Conservation (phyloP, 2,113 vertebrate species). For the Lepisosteus oculatus region DNA sequence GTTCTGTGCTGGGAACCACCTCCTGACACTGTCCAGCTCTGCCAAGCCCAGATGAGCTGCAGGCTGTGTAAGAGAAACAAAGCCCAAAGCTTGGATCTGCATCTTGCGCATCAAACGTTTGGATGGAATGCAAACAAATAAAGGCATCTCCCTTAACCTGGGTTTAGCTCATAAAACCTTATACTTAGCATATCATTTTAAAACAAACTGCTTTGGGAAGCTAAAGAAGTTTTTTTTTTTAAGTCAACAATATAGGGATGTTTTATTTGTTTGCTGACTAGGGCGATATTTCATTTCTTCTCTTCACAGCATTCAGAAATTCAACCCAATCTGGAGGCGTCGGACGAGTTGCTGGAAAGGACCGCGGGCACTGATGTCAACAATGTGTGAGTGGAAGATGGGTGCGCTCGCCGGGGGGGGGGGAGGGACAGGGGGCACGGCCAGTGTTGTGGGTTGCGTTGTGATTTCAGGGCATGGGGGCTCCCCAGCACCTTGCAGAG, state of each 20-base stretch:
- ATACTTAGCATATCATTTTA: neutral
- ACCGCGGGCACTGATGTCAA: slow-evolving; percentile 87
- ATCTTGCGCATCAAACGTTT: too few relatives aligned
- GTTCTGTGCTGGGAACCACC: too few relatives aligned
- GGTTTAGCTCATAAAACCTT: too few relatives aligned
- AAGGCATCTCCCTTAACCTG: neutral
- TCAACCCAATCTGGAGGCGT: slow-evolving; percentile 79
- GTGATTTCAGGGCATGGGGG: too few relatives aligned
- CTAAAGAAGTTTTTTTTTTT: neutral
- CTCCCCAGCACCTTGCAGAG: too few relatives aligned
- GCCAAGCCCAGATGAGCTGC: too few relatives aligned
- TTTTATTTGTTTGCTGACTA: neutral
- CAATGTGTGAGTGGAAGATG: slow-evolving; percentile 79
- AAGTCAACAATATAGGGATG: neutral
- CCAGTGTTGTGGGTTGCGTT: too few relatives aligned
- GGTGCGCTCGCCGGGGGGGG: neutral
- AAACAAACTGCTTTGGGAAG: neutral
- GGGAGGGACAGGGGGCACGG: too few relatives aligned
- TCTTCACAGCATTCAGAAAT: slow-evolving; percentile 80
- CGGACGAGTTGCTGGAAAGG: slow-evolving; percentile 87
- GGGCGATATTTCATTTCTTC: neutral
- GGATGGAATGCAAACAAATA: neutral
- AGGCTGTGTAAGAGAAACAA: too few relatives aligned
- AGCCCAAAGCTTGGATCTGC: too few relatives aligned
- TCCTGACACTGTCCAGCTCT: too few relatives aligned